Base-by-base conservation (phyloP, 2,113 vertebrate species). In the Tupaia tana region DNA sequence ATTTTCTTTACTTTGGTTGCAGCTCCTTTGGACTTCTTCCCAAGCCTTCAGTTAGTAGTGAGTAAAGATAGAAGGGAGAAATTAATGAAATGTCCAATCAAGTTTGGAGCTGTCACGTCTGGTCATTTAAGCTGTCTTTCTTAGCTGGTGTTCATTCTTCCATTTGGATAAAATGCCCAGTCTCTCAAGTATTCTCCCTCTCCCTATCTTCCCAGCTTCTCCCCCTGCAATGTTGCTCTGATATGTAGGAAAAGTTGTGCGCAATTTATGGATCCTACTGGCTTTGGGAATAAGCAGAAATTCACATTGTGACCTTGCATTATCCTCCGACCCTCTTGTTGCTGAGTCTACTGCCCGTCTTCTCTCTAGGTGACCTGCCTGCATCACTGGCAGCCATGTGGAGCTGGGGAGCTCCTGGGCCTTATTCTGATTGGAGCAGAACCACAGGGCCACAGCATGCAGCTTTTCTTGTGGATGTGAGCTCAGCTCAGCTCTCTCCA, bases 41-140 rank as follows among this genome's bases (percentile, higher is more conserved):
- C 3, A 25, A 93, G 34, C 34, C 59, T 25, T 77, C 70, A 34
- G 13, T 93, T 70, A 77, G 91, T 43, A 34, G 69, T 22, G 11
- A 87, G 84, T 84, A 29, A 83, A 61, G 66, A 71, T 97, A 82
- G 64, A 81, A 71, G 78, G 93, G 79, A 94, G 34, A 90, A 98
- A 96, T 98, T 93, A 86, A 95, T 95, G 93, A 92, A 93, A 93
- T 91, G 71, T 95, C 89, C 86, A 75, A 54, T 96, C 82, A 96
- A 92, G 90, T 98, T 98, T 97, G 75, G 84, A 98, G 96, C 97
- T 97, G 89, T 93, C 91, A 97, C 58, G 7, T 29, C 71, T 91
- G 66, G 95, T 94, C 11, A 79, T 77, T 91, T 90, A 92, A 95
- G 63, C 90, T 12, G 27, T 92, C 79, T 83, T 95, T 96, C 61